These are phyloP conservation scores for Tenebrio molitor DNA, from an alignment of 1,140 invertebrate species.

Conservation along the genomic window DNA sequence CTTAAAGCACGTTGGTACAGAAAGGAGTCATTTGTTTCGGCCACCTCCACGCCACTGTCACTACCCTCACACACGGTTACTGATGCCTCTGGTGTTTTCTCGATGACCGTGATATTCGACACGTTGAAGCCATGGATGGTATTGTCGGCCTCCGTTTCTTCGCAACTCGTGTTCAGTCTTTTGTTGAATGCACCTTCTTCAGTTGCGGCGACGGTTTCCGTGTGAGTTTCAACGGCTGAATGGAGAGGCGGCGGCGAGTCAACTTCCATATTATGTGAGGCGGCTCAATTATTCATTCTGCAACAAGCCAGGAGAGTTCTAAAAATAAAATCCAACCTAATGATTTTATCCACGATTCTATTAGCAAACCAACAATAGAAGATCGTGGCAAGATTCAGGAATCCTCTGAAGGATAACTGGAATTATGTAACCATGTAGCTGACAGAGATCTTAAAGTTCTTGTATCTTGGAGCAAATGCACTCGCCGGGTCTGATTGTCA, in stretches of 20 bases:
- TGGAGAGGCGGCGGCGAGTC: conserved; percentile 43
- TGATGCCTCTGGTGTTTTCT: conserved; percentile 43
- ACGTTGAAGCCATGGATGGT: conserved; percentile 61
- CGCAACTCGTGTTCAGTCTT: conserved; percentile 43
- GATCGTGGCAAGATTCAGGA: neutral
- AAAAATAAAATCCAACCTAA: conserved; percentile 22
- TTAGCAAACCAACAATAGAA: neutral
- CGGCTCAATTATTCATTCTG: conserved; percentile 42
- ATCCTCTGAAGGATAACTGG: conserved; percentile 28
- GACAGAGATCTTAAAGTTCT: neutral
- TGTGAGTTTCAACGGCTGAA: conserved; percentile 31
- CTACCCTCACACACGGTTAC: conserved; percentile 75
- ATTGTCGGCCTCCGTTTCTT: conserved; percentile 53
- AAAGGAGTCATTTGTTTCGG: conserved; percentile 68
- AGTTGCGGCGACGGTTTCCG: conserved; percentile 30
- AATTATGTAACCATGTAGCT: conserved; percentile 6
- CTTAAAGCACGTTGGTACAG: conserved; percentile 69
- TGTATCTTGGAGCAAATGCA: neutral
- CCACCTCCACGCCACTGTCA: conserved; percentile 83
- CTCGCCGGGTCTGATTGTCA: no score
- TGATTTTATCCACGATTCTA: conserved; percentile 8
- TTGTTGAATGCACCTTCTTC: conserved; percentile 18
- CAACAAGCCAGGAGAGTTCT: conserved; percentile 38
- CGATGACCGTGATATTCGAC: conserved; percentile 61
- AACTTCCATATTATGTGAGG: conserved; percentile 41